These are phyloP conservation scores for Passerina amoena DNA, from an alignment of 2,113 vertebrate species.

Conservation along the genomic window DNA sequence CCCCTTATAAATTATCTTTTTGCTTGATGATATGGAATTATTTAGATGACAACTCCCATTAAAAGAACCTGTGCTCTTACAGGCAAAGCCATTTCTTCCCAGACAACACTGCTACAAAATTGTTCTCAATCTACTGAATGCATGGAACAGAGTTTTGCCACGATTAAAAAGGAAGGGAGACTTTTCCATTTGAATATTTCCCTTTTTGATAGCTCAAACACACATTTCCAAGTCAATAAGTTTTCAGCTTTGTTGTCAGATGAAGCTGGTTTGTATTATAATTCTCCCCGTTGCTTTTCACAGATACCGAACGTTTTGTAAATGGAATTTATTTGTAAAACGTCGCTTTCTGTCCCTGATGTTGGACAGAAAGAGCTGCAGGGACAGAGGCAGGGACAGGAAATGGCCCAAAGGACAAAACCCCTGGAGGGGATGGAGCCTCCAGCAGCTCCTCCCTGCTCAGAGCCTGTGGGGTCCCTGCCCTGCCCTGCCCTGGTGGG, in stretches of 20 bases:
- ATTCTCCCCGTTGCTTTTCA: slow-evolving; percentile 14
- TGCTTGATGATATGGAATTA: slow-evolving; percentile 48
- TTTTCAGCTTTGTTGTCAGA: slow-evolving; percentile 23
- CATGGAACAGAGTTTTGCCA: not conserved
- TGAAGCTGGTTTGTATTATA: not conserved
- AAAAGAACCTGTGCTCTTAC: not conserved
- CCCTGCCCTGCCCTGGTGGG: not conserved
- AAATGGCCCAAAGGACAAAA: too few species aligned
- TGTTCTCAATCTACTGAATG: not conserved
- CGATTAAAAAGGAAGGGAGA: not conserved
- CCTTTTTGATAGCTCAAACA: slow-evolving; percentile 21
- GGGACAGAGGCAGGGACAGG: not conserved
- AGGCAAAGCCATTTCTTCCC: not conserved
- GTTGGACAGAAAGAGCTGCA: fast-evolving
- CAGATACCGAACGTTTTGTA: not conserved
- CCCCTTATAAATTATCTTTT: slow-evolving; percentile 17
- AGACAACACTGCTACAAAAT: not conserved
- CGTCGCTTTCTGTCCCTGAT: not conserved
- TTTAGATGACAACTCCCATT: slow-evolving; percentile 50
- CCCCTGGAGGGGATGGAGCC: not conserved
- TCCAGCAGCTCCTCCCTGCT: not conserved
- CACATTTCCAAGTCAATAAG: slow-evolving; percentile 47
- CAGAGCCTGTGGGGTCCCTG: too few species aligned
- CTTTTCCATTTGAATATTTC: not conserved
- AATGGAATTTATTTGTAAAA: not conserved